Percentiles rank a stretch among this genome's conserved stretches.
phyloP scores from a whole-genome alignment of 2,797 vertebrate genomes.

The Chloroceryle inda region DNA sequence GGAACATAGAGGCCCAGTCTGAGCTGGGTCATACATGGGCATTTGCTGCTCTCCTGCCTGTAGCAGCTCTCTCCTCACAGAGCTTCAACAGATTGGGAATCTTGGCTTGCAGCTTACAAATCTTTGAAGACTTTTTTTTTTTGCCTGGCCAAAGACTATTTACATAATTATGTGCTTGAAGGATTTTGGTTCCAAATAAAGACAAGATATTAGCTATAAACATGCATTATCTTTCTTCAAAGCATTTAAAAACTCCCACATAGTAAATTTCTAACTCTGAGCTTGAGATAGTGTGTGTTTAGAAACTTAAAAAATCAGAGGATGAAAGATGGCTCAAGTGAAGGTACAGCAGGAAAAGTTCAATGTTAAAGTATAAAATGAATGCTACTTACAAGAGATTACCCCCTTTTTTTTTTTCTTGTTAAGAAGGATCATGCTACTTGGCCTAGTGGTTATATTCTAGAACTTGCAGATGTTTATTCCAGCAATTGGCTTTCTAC shows the following conservation, averaged over 20 bases:
- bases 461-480: not conserved
- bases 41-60: not conserved
- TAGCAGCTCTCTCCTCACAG: not conserved
- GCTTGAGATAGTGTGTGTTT: not conserved
- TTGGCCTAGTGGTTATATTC: not conserved
- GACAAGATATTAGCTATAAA: not conserved
- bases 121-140: not conserved
- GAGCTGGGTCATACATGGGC: rapidly evolving
- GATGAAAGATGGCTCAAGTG: not conserved
- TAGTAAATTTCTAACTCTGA: not conserved
- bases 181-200: not conserved
- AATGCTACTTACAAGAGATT: not conserved
- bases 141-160: not conserved
- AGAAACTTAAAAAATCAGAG: not conserved
- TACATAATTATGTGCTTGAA: not conserved
- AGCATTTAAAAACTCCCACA: not conserved
- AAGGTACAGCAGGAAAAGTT: not conserved
- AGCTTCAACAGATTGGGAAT: not conserved
- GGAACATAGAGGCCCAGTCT: not conserved
- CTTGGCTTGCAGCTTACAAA: not conserved
- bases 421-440: not conserved
- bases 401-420: not conserved
- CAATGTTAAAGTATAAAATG: not conserved
- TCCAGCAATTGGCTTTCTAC: not conserved
- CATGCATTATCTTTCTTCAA: not conserved